Evolutionary conservation across 92 coral and sea anemone genomes (phyloP), one percentile per base, ranked within the genome.

Genomic region (Meandrina meandrites): DNA sequence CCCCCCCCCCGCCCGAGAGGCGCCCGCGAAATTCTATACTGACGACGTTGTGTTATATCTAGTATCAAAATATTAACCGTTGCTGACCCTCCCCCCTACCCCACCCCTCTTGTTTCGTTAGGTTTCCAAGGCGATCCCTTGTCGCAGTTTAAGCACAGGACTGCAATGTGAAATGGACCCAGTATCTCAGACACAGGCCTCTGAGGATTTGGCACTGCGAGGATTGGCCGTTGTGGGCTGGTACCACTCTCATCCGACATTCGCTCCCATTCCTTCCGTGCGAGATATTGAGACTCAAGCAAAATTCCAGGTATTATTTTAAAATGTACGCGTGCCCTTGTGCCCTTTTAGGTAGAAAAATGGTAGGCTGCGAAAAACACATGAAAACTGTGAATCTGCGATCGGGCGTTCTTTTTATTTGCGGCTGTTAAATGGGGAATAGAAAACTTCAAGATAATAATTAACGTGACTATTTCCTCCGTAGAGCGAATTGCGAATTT

Each of bases 141-240:
- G 98, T 34, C 81, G 91, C 37, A 94, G 98, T 21, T 53, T 94
- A 24, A 93, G 96, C 80, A 94, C 98, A 40, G 96, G 96, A 68
- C 88, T 94, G 76, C 98, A 94, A 78, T 94, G 98, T 80, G 98
- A 94, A 89, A 94, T 94, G 98, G 98, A 94, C 79, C 98, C 98
- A n/a, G 96, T 94, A 53, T 94, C 98, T 60, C 98, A 94, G 82
- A 94, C 98, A 87, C 93, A 93, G 90, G 98, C 98, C 67, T 94
- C 93, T 15, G 98, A 94, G 67, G 89, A 90, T 47, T 81, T 94
- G 40, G 96, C 98, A 0, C 86, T 83, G 47, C 79, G 81, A 56
- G 98, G 98, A 34, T 84, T 93, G 67, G 84, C 94, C 68, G 98
- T 94, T 60, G 98, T 94, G 84, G 98, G 98, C 83, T 94, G 98